These are phyloP conservation scores for Nasua narica DNA, from an alignment of 2,797 vertebrate genomes.

Conservation along the genomic window DNA sequence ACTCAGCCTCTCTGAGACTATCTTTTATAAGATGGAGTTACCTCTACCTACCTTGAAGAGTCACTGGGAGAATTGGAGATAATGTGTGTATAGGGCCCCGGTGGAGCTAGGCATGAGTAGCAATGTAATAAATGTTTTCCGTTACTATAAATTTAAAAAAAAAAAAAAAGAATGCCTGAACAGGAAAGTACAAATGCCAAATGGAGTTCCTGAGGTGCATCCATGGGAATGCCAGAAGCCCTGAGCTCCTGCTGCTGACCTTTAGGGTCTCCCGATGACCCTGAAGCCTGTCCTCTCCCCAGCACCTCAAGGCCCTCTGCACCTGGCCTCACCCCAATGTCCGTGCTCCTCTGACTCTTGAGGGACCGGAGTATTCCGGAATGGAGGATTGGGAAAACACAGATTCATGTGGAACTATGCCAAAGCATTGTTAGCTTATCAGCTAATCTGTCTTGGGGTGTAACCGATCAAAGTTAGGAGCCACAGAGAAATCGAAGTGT, in stretches of 20 bases:
- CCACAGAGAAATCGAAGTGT: not conserved
- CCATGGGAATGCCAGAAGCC: not conserved
- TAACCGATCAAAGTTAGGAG: not conserved
- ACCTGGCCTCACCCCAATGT: not conserved
- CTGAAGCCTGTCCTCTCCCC: not conserved
- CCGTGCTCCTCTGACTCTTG: not conserved
- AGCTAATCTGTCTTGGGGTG: not conserved
- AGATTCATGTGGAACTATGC: not conserved
- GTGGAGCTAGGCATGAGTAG: rapidly evolving
- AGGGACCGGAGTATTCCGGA: not conserved
- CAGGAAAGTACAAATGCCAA: not conserved
- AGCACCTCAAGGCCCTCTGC: not conserved
- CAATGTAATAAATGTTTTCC: not conserved
- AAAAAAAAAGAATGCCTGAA: not conserved
- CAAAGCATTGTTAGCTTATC: not conserved
- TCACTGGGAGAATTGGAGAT: not conserved
- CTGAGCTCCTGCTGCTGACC: not conserved
- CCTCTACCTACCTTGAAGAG: not conserved
- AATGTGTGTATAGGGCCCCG: not conserved
- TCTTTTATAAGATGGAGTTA: not conserved
- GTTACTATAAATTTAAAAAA: not conserved
- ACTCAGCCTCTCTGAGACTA: not conserved
- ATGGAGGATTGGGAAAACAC: not conserved
- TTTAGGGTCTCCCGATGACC: not conserved
- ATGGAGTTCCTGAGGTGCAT: rapidly evolving